Percentiles rank a stretch among this genome's conserved stretches.
Evolutionary conservation across 2,113 vertebrate species (phyloP).

Genomic region (Microtus richardsoni): DNA sequence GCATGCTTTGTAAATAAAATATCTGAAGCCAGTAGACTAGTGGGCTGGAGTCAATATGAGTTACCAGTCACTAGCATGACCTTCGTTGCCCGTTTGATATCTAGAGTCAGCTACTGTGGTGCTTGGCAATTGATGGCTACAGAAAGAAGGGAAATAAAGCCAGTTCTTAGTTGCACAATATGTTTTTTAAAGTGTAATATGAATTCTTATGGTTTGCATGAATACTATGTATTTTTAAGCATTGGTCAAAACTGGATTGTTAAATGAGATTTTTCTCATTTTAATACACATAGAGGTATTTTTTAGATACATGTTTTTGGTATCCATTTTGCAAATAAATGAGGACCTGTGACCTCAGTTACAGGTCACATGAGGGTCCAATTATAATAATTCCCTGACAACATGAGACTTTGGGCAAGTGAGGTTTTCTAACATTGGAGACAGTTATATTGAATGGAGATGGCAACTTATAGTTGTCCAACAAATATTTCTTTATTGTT

Average conservation of each 20-base stretch:
- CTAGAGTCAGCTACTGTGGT: not conserved
- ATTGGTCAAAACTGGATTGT: not conserved
- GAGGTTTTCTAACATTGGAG: not conserved
- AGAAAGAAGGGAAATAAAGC: not conserved
- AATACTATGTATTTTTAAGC: not conserved
- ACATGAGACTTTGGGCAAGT: not conserved
- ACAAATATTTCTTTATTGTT: not conserved
- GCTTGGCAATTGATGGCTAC: not conserved
- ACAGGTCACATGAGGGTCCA: not conserved
- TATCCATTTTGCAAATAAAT: conserved; percentile 20
- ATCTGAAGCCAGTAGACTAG: not conserved
- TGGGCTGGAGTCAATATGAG: not conserved
- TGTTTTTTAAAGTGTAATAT: not conserved
- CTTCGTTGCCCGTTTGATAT: not conserved
- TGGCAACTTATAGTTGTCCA: not conserved
- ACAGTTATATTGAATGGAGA: not conserved
- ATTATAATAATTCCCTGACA: not conserved
- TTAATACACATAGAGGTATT: not conserved
- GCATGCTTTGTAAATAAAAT: not conserved
- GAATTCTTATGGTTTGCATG: not conserved
- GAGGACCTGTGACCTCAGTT: not conserved
- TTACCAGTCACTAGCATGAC: not conserved
- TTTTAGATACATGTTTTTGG: not conserved
- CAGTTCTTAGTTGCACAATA: not conserved
- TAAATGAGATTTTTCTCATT: not conserved